Conservation (phyloP, 2,797 vertebrate species). For the Tinamus major region DNA sequence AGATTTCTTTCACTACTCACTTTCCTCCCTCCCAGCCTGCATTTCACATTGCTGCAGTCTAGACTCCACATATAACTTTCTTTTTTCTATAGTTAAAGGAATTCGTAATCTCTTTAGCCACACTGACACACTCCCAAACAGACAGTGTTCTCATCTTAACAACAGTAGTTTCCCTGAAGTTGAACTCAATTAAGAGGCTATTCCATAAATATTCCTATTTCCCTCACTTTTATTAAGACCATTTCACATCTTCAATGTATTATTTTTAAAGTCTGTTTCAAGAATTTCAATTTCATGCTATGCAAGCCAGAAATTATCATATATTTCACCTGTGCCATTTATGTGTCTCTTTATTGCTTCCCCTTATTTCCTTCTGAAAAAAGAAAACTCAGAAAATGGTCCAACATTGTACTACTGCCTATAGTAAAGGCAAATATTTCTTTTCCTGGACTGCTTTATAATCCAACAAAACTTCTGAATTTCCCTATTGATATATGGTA, state of each 20-base stretch:
- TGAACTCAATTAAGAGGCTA: neutral
- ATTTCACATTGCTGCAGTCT: neutral
- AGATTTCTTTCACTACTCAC: neutral
- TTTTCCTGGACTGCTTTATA: neutral
- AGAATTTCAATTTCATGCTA: neutral
- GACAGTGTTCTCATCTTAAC: neutral
- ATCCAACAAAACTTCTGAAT: neutral
- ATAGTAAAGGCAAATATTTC: neutral
- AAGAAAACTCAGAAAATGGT: neutral
- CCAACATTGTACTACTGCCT: neutral
- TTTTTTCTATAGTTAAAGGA: neutral
- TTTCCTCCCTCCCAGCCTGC: neutral
- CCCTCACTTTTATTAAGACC: neutral
- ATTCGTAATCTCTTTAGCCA: neutral
- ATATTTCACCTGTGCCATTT: neutral
- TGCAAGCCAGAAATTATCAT: neutral
- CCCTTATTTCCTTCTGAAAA: neutral
- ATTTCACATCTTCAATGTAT: neutral
- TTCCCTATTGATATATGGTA: neutral
- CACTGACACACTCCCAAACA: neutral
- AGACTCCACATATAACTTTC: neutral
- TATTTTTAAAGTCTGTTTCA: accelerated
- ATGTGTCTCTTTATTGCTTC: neutral
- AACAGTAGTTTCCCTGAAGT: neutral
- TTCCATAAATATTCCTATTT: neutral